Conservation (phyloP, 2,797 vertebrate species). For the Eulemur albifrons region DNA sequence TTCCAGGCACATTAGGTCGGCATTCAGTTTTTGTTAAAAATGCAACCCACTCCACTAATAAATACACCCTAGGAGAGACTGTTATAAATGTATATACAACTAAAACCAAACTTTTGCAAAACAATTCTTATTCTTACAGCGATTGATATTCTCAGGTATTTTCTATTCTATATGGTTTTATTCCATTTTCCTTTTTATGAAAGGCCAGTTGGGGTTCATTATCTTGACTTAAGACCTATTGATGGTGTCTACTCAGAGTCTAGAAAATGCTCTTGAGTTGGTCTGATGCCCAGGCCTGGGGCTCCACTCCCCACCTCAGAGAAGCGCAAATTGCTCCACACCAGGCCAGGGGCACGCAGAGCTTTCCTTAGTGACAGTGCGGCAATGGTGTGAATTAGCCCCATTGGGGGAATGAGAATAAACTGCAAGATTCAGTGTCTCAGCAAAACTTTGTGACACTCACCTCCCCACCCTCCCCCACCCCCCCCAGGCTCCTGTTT, state of each 20-base stretch:
- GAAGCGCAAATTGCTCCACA: neutral
- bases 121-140: accelerated
- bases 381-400: neutral
- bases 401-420: neutral
- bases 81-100: accelerated
- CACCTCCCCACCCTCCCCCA: accelerated
- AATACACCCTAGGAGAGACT: too few species aligned
- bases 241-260: neutral
- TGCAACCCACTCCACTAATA: neutral
- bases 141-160: too few species aligned
- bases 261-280: neutral
- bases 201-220: neutral
- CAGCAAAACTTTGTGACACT: neutral
- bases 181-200: neutral
- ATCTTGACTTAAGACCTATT: neutral
- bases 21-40: neutral
- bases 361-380: accelerated
- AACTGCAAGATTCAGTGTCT: neutral
- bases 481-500: neutral
- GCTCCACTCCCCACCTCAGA: neutral
- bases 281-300: too few species aligned
- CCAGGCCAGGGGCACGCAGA: neutral
- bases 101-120: neutral
- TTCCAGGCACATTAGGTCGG: neutral
- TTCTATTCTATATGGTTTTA: neutral